These are phyloP conservation scores for Beris chalybata DNA, from an alignment of 2,888 invertebrate species.

Conservation along the genomic window DNA sequence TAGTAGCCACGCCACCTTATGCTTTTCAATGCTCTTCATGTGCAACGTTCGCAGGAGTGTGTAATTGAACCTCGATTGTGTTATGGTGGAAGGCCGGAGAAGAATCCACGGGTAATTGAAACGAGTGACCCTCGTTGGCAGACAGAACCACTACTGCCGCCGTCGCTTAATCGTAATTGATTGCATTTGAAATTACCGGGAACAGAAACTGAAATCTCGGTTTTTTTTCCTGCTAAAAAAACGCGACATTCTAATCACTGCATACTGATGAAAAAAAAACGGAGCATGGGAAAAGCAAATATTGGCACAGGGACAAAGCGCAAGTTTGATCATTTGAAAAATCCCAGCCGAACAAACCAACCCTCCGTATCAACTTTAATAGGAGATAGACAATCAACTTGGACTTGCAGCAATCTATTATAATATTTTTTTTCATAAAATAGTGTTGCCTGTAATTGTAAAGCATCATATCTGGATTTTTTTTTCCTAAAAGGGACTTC, in stretches of 20 bases:
- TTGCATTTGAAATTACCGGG: constrained; percentile 27
- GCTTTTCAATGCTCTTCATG: not conserved
- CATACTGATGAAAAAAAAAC: not conserved
- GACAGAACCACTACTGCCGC: constrained; percentile 3
- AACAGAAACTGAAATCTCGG: not conserved
- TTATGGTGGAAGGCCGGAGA: no score
- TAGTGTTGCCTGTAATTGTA: constrained; percentile 21
- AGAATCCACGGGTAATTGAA: no score
- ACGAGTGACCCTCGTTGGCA: constrained; percentile 24
- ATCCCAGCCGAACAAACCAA: not conserved
- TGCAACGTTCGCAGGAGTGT: constrained; percentile 16
- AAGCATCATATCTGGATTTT: constrained; percentile 9
- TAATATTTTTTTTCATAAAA: constrained; percentile 3
- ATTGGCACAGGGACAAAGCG: constrained; percentile 21
- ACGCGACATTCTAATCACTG: not conserved
- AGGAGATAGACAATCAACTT: constrained; percentile 1
- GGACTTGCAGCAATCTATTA: not conserved
- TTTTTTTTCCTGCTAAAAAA: not conserved
- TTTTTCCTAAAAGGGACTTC: constrained; percentile 6
- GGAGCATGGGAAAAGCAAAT: constrained; percentile 27
- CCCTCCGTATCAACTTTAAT: not conserved
- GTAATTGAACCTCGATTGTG: constrained; percentile 28
- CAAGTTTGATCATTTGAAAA: not conserved
- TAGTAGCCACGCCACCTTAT: constrained; percentile 5
- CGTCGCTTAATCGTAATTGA: constrained; percentile 28